Evolutionary conservation across 2,113 vertebrate genomes (phyloP).

Genomic region (Sebastes fasciatus): DNA sequence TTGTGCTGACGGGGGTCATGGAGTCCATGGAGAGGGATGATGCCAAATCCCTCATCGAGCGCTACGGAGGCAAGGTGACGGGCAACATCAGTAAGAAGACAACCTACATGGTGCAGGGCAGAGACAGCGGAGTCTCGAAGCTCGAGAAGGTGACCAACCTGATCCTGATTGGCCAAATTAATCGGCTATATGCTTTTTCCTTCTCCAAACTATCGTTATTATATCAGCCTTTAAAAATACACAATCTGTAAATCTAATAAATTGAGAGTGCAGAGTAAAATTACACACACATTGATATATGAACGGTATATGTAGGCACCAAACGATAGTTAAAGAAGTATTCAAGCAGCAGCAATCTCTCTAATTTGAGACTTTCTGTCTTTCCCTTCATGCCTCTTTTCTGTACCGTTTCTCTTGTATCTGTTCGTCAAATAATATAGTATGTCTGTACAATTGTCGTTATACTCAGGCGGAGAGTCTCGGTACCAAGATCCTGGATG

Average conservation of each 20-base stretch:
- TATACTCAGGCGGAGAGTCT: conserved; percentile 88
- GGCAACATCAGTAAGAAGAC: conserved; percentile 97
- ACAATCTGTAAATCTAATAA: no score
- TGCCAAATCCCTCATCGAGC: conserved; percentile 93
- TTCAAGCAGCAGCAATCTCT: background rate
- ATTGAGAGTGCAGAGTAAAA: no score
- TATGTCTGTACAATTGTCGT: background rate
- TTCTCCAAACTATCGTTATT: no score
- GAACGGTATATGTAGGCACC: no score
- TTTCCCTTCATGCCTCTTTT: background rate
- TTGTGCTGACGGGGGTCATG: conserved; percentile 95
- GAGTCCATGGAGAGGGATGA: conserved; percentile 97
- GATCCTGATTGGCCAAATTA: no score
- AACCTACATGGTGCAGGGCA: conserved; percentile 92
- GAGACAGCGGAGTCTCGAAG: conserved; percentile 93
- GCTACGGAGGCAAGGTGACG: conserved; percentile 96
- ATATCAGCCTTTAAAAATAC: no score
- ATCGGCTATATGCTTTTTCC: no score
- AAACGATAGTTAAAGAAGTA: no score
- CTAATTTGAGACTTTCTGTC: background rate
- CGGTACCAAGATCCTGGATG: conserved; percentile 92
- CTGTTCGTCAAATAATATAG: background rate
- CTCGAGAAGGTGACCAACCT: conserved; percentile 88
- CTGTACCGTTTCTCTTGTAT: background rate
- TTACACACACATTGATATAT: no score